These are phyloP conservation scores for Oceanodroma tethys DNA, from an alignment of 2,113 vertebrate species.

Conservation along the genomic window DNA sequence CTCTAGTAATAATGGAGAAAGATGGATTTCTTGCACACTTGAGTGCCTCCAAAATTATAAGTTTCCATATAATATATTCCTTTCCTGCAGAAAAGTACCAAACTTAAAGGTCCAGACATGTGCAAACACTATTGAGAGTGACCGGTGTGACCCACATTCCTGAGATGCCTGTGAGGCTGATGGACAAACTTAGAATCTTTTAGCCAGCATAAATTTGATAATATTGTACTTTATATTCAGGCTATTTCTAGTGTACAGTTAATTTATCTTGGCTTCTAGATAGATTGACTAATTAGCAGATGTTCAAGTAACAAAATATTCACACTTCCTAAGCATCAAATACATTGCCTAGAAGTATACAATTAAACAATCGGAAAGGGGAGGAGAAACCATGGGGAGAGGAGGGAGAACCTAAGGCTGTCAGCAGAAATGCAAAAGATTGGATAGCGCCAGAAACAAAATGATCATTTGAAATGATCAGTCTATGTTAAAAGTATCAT, in stretches of 20 bases:
- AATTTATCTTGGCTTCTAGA: conserved; percentile 8
- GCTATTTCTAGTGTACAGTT: neutral
- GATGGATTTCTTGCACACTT: neutral
- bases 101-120: neutral
- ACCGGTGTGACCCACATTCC: neutral
- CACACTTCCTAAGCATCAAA: neutral
- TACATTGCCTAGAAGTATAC: neutral
- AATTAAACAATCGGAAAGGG: neutral
- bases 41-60: neutral
- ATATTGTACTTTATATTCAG: neutral
- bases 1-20: neutral
- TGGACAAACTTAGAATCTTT: neutral
- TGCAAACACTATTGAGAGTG: neutral
- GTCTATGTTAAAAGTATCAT: neutral
- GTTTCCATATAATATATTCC: neutral
- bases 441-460: neutral
- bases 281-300: neutral
- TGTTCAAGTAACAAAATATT: neutral
- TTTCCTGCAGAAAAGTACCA: neutral
- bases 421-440: neutral
- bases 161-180: neutral
- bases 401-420: neutral
- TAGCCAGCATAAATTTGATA: neutral
- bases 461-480: neutral
- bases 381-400: neutral